A percentile compares a stretch with the other conserved stretches of the same genome.
Evolutionary conservation across 2,113 vertebrate species (phyloP).

Genomic region (Eleginops maclovinus): DNA sequence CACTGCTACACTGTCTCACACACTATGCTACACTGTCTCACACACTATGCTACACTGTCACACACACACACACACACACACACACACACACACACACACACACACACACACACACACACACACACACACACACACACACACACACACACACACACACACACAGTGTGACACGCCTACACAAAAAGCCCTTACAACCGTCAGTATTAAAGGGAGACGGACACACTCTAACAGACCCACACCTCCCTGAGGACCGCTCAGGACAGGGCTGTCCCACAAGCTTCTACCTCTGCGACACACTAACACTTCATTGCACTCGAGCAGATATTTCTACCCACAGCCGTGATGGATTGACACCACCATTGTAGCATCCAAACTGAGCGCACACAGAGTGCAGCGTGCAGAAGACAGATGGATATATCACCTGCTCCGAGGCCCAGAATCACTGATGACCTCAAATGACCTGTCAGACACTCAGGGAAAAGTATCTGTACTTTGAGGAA

Average conservation of each 20-base stretch:
- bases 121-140: slow-evolving; percentile 40
- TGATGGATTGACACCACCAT: background rate
- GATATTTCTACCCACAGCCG: slow-evolving; percentile 6
- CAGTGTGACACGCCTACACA: slow-evolving; percentile 18
- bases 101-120: slow-evolving; percentile 14
- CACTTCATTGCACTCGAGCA: background rate
- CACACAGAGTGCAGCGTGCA: background rate
- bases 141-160: slow-evolving; percentile 34
- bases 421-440: background rate
- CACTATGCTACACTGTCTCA: slow-evolving; percentile 17
- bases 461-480: background rate
- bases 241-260: slow-evolving; percentile 25
- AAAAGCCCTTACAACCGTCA: background rate
- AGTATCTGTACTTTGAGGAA: background rate
- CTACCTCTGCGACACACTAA: slow-evolving; percentile 10
- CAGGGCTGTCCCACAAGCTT: slow-evolving; percentile 4
- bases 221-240: background rate
- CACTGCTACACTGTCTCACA: slow-evolving; percentile 16
- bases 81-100: slow-evolving; percentile 14
- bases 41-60: slow-evolving; percentile 8
- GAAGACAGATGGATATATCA: background rate
- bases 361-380: slow-evolving; percentile 4
- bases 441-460: background rate
- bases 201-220: slow-evolving; percentile 38
- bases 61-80: slow-evolving; percentile 14